Base-by-base conservation (phyloP, 2,888 invertebrate genomes). In the Ophraella communa region DNA sequence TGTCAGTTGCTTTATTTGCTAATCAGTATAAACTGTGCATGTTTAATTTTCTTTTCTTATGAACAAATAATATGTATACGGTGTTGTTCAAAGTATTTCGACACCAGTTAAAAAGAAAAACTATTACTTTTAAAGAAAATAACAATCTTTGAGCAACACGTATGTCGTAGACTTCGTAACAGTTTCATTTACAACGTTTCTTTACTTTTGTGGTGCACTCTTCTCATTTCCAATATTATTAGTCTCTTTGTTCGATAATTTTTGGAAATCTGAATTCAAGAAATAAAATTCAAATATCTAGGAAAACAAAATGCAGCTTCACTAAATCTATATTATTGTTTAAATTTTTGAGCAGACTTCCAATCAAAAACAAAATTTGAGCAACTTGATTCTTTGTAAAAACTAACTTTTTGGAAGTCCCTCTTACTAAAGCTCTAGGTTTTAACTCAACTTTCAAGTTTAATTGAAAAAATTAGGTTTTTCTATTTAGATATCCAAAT, bases 191-290 rank as follows among this genome's bases (percentile, higher is more conserved):
- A 60, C 60, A 60, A 60, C 21, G 52, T 60, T 17, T 27, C 21
- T 59, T 59, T 42, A 53, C 52, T 52, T 20, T 52, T 60, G 33
- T 51, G 42, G 60, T 60, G 52, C 60, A 53, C 42, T 52, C 52
- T 42, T 60, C n/a, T n/a, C 18, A 53, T 24, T n/a, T 35, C 35
- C 11, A 11, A 30, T 30, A 8, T 30, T 30, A 30, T 11, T 45
- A 45, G 45, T 45, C 20, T 21, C 27, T 14, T 24, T 27, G 14
- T 14, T 4, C 20, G 17, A n/a, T 18, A 11, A n/a, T 24, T 51
- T 51, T 51, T 51, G 27, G 18, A 51, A 30, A 51, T 27, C 49
- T 17, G 24, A 51, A 45, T 21, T 10, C 4, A 3, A 20, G n/a
- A 10, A 17, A 39, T 39, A 8, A 30, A 0, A 1, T 10, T 10